Evolutionary conservation across 2,888 invertebrate genomes (phyloP), one percentile per base, ranked within the genome.

Genomic region (Temnothorax rugatulus): DNA sequence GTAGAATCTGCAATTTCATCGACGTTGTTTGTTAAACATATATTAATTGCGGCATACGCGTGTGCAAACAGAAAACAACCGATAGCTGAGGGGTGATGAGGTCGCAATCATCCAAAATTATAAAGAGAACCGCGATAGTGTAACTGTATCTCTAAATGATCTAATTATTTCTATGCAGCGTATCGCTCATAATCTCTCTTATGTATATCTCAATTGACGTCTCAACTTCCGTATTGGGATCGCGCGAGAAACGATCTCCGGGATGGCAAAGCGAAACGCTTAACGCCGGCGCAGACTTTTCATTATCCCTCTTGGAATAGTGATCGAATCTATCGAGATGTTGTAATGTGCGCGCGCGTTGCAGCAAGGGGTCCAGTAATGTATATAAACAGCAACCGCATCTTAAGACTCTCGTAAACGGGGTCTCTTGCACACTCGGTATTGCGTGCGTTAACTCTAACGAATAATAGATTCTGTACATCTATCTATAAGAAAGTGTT

Each of bases 331-430:
- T 75, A 25, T 52, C n/a, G 68, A 21, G 71, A 79, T 79, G 79
- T 79, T 79, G 79, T 71, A 79, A 79, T 25, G 73, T 41, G 79
- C 25, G 69, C 69, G 79, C 47, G 73, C 57, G 76, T 59, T 41
- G 11, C 44, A 75, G 76, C 29, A 69, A 86, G 81, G 81, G 84
- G 81, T 61, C 25, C n/a, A 52, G 9, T 54, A 83, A 63, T 81
- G 74, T 90, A 90, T 90, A 90, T 90, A 89, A 90, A 61, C 41
- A 34, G 13, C 61, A 47, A 29, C 21, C n/a, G 38, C 18, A 21
- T 68, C 52, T 41, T 54, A 21, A 15, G 2, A 15, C 47, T 41
- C 44, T 71, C 69, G 44, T 82, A 88, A 85, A 76, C 84, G 86
- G 83, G 73, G 9, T 57, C 84, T 29, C 59, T 34, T 18, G 57